Percentiles rank a stretch among this genome's conserved stretches.
Conservation (phyloP, 2,113 vertebrate species). For the Podarcis muralis region DNA sequence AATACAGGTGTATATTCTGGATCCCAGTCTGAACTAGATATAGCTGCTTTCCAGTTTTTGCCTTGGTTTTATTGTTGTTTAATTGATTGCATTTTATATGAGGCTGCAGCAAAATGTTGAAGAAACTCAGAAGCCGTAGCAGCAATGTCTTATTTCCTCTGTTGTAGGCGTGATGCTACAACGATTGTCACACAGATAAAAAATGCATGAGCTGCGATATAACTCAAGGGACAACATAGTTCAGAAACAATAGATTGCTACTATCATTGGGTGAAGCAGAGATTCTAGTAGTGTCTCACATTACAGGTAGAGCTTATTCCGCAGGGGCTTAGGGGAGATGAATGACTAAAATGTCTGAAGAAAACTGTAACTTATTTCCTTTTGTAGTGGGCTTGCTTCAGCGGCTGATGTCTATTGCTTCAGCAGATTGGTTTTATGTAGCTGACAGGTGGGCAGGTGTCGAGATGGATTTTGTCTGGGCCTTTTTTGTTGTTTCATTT, state of each 20-base stretch:
- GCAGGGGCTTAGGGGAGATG: conserved; percentile 29
- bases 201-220: conserved; percentile 31
- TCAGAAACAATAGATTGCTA: conserved; percentile 18
- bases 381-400: neutral
- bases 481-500: conserved; percentile 26
- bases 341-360: conserved; percentile 37
- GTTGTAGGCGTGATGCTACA: neutral
- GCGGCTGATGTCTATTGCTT: conserved; percentile 37
- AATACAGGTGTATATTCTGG: neutral
- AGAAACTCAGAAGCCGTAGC: neutral
- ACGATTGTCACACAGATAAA: conserved; percentile 15
- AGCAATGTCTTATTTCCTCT: neutral
- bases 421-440: conserved; percentile 26
- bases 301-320: conserved; percentile 18
- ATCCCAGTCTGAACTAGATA: neutral
- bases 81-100: neutral
- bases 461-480: conserved; percentile 1
- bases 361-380: conserved; percentile 42
- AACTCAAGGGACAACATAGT: neutral
- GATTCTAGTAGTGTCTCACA: conserved; percentile 11
- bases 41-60: neutral
- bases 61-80: neutral
- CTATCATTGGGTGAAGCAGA: conserved; percentile 9
- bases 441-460: conserved; percentile 21
- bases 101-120: neutral